These are phyloP conservation scores for Pristionchus maxplancki DNA, from an alignment of 2,888 invertebrate species.

Conservation along the genomic window DNA sequence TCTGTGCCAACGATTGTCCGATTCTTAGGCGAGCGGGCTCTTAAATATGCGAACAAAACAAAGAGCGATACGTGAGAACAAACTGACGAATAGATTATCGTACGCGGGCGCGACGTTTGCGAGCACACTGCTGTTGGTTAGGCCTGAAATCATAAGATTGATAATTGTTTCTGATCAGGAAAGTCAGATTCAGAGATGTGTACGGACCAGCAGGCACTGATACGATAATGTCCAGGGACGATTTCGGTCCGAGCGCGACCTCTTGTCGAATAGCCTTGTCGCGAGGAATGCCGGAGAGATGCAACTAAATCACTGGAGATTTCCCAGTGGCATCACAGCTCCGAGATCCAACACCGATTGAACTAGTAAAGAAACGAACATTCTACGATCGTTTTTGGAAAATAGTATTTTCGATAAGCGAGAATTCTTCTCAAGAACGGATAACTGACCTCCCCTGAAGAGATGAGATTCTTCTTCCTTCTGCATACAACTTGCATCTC, in stretches of 20 bases:
- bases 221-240: constrained; percentile 21
- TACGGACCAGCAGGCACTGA: constrained; percentile 33
- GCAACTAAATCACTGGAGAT: too few species aligned
- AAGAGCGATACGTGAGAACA: too few species aligned
- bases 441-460: constrained; percentile 26
- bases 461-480: constrained; percentile 39
- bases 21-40: too few species aligned
- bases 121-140: constrained; percentile 8
- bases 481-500: constrained; percentile 82
- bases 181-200: too few species aligned
- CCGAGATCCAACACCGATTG: too few species aligned
- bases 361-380: too few species aligned
- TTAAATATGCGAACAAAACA: too few species aligned
- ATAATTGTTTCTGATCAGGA: background rate
- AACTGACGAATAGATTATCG: constrained; percentile 43
- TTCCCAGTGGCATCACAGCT: too few species aligned
- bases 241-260: constrained; percentile 21
- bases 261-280: constrained; percentile 49
- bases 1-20: too few species aligned
- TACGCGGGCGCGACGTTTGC: constrained; percentile 49
- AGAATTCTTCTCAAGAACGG: background rate
- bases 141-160: too few species aligned
- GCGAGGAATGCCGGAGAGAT: constrained; percentile 46
- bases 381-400: too few species aligned
- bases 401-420: too few species aligned